Base-by-base conservation (phyloP, 1,140 invertebrate genomes). In the Heliconius himera region DNA sequence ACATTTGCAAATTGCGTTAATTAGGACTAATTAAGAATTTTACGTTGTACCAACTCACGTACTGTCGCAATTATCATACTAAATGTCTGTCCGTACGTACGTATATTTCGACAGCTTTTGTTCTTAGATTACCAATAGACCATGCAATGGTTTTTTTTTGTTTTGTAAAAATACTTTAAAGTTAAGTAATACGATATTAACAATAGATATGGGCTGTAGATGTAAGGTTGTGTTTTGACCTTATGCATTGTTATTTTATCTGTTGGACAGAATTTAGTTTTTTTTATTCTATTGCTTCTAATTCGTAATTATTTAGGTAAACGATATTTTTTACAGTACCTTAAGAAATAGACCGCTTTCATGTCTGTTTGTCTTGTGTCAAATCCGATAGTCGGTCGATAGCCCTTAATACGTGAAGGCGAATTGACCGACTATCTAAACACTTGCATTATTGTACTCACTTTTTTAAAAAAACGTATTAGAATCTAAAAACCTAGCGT, bases 41-140 rank as follows among this genome's bases (percentile, higher is more conserved):
- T 22, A 22, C 26, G 1, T 66, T 66, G 60, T 66, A 66, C 54
- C 3, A 56, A 56, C 54, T 66, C 29, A 66, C 60, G 60, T 66
- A 26, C 3, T 66, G 22, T 66, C 60, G 60, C 60, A 76, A 22
- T 33, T 70, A 26, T 76, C 36, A 76, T 29, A 76, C 60, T 33
- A 11, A 76, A 75, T 49, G 36, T 20, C 49, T 20, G 49, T 51
- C 8, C 20, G 38, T 70, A 60, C 20, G 38, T 70, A 60, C 38
- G 13, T 16, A 46, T 26, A 36, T 76, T 76, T 76, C 74, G 74
- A 20, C 41, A 76, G n/a, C 74, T 76, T 76, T 76, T 70, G 74
- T 76, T 76, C 74, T 46, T 70, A 18, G 22, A 38, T 76, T 76
- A 76, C 74, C 66, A 76, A 76, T 76, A 70, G 66, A 70, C 29